A percentile compares a stretch with the other conserved stretches of the same genome.
phyloP scores from a whole-genome alignment of 2,888 invertebrate genomes.

The Tromatobia lineatoria region DNA sequence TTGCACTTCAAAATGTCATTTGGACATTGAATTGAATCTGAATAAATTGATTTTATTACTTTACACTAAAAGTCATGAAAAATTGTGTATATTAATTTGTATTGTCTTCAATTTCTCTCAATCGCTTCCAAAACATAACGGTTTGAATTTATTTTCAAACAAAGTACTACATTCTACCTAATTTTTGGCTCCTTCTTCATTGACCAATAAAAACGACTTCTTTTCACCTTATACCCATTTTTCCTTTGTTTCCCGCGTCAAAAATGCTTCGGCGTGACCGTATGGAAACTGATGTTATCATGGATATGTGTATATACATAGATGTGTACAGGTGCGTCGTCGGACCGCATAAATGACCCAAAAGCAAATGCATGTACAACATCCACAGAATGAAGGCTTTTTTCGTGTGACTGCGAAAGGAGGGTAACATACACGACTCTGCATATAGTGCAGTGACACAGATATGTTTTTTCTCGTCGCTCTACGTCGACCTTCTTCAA shows the following conservation, averaged over 20 bases:
- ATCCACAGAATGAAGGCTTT: background rate
- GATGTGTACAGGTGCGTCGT: background rate
- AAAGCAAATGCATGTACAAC: slow-evolving; percentile 6
- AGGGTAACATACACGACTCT: slow-evolving; percentile 34
- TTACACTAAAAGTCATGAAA: no score
- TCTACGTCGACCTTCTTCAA: slow-evolving; percentile 57
- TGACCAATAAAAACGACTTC: no score
- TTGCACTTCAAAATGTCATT: no score
- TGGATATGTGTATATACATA: background rate
- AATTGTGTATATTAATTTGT: no score
- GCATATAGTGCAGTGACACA: slow-evolving; percentile 47
- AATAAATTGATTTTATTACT: no score
- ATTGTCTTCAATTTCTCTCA: no score
- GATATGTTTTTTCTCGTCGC: slow-evolving; percentile 42
- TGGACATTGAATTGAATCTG: no score
- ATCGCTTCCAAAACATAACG: no score
- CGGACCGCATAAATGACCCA: background rate
- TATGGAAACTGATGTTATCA: background rate
- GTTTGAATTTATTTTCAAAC: no score
- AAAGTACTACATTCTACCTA: no score
- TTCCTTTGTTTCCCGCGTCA: background rate
- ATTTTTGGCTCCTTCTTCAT: no score
- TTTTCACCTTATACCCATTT: no score
- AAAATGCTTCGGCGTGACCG: background rate
- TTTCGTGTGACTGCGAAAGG: slow-evolving; percentile 45